Evolutionary conservation across 2,797 vertebrate genomes (phyloP).

Genomic region (Holocentrus rufus): DNA sequence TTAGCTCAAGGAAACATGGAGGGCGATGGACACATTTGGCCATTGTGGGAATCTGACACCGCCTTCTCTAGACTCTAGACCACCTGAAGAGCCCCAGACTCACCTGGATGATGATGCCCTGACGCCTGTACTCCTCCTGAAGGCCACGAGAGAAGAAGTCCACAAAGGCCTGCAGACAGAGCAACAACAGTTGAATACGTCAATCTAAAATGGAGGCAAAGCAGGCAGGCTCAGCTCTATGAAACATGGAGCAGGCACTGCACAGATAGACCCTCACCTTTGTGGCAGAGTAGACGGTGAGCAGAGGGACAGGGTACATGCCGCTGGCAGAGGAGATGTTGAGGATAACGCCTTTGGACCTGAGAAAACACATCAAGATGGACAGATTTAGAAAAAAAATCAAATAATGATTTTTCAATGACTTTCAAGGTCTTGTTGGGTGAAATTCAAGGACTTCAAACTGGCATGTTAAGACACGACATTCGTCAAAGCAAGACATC

Average conservation of each 20-base stretch:
- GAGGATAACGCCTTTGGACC: constrained; percentile 86
- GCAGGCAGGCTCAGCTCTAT: too few relatives aligned
- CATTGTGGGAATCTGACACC: too few relatives aligned
- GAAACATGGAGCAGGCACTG: neutral
- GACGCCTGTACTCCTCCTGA: constrained; percentile 90
- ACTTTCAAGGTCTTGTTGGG: too few relatives aligned
- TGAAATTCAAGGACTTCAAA: too few relatives aligned
- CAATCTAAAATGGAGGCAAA: neutral
- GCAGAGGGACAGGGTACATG: constrained; percentile 78
- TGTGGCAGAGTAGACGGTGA: constrained; percentile 86
- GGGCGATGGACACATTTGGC: neutral
- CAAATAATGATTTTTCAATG: too few relatives aligned
- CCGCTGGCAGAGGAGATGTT: constrained; percentile 87
- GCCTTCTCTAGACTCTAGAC: too few relatives aligned
- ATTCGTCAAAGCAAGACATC: too few relatives aligned
- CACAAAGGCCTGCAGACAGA: constrained; percentile 87
- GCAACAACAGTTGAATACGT: neutral
- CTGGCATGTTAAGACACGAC: too few relatives aligned
- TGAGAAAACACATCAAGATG: constrained; percentile 53
- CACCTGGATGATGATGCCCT: constrained; percentile 96
- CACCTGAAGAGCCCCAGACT: constrained; percentile 33
- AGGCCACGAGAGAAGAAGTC: constrained; percentile 94
- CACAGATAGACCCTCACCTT: constrained; percentile 74
- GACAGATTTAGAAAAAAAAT: neutral
- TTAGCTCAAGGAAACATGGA: too few relatives aligned